Base-by-base conservation (phyloP, 2,113 vertebrate genomes). In the Cyanistes caeruleus region DNA sequence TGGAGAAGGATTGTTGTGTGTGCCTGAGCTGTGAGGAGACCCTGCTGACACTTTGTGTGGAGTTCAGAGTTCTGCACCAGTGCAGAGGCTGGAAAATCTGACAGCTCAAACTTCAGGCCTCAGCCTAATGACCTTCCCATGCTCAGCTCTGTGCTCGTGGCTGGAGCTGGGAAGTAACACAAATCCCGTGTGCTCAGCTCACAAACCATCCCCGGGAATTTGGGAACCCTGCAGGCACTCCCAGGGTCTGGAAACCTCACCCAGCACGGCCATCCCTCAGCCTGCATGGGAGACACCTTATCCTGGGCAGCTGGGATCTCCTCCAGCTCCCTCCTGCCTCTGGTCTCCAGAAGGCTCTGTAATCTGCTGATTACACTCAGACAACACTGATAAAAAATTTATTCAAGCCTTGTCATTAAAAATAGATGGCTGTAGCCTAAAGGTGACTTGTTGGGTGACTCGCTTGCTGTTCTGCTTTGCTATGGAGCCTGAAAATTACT, bases 1-100 rank as follows among this genome's bases (percentile, higher is more conserved):
- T 59, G 55, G 15, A 4, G 0, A 51, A 33, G 46, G 74, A 77
- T 77, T 51, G 35, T 41, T 77, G 0, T 20, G 58, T 62, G 28
- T 31, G 58, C 0, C 35, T 77, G 30, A 52, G 30, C 59, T n/a
- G 23, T 2, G 75, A 17, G 46, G 7, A 41, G 59, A 63, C 1
- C 58, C 25, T 3, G 58, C 31, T 21, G 5, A 10, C 46, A 41
- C 46, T 27, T 10, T 0, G 0, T 13, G 0, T 16, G 75, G 5
- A n/a, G 30, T 16, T 16, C 75, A 77, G 58, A 78, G 59, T 43
- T 43, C 43, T 43, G 43, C 43, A 43, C 43, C 67, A 70, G 14
- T 1, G 1, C 37, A 18, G 28, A 25, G 22, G 0, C 28, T 72
- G 68, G 49, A 0, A 23, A 63, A 14, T 9, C 5, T 0, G 3